Evolutionary conservation across 2,113 vertebrate species (phyloP), one percentile per base, ranked within the genome.

Genomic region (Pungitius pungitius): DNA sequence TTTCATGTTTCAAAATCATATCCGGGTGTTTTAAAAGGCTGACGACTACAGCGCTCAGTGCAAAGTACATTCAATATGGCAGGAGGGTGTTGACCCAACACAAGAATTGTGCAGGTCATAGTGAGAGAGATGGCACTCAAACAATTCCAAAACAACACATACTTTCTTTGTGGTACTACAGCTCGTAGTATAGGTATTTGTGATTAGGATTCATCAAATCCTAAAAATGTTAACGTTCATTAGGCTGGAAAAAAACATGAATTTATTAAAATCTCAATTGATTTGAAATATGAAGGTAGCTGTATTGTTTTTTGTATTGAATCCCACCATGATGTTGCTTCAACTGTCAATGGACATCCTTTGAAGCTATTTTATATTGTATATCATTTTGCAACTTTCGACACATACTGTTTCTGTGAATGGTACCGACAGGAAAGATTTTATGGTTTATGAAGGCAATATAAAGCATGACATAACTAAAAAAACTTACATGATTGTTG

Each of bases 401-500:
- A 64, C 24, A 33, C 18, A 58, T 22, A 45, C n/a, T 10, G 30
- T 60, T 49, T 60, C 13, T 51, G 2, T 24, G 0, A 22, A 54
- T 54, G 17, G 15, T 15, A 69, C 49, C 40, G 27, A 69, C 37
- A 59, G 62, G 43, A 75, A 67, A 33, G 0, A n/a, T n/a, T n/a
- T 52, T 6, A 3, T 26, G 62, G n/a, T 49, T 42, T 65, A 35
- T 67, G 45, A 20, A 33, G 11, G 14, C 24, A 49, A 49, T 68
- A 12, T 43, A 54, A 74, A 75, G 72, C 51, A 43, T 1, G 39
- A 6, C 55, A 54, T 13, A 69, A 33, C 24, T 58, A 10, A 69
- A 79, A 65, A 81, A 64, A 58, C 75, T 60, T n/a, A 37, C 39
- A 30, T 33, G 26, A 59, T 24, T 84, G 69, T 77, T 80, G 33